Percentiles rank a stretch among this genome's conserved stretches.
Conservation (phyloP, 2,888 invertebrate species). For the Autographa pulchrina region DNA sequence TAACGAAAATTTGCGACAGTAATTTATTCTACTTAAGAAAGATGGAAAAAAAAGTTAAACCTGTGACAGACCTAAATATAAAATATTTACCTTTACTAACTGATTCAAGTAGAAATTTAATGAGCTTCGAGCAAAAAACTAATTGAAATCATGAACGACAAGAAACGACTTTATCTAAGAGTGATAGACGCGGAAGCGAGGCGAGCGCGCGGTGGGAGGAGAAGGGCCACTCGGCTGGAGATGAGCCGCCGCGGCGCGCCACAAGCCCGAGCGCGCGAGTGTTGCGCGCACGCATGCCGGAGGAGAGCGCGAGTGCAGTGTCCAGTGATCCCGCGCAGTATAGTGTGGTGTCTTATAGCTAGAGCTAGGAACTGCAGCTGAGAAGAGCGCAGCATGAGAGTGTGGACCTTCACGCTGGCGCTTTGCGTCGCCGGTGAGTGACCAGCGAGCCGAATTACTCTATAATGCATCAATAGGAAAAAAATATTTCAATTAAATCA, state of each 20-base stretch:
- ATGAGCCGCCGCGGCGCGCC: not conserved
- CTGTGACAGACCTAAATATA: too few species aligned
- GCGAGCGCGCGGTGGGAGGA: not conserved
- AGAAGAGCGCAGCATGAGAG: slow-evolving; percentile 17
- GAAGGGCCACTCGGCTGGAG: not conserved
- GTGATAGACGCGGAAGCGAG: not conserved
- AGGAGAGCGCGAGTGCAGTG: slow-evolving; percentile 1
- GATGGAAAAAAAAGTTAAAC: too few species aligned
- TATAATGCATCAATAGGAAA: too few species aligned
- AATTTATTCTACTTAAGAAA: too few species aligned
- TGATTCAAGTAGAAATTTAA: too few species aligned
- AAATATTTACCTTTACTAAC: too few species aligned
- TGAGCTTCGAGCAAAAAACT: not conserved
- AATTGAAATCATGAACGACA: too few species aligned
- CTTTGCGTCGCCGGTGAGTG: slow-evolving; percentile 43
- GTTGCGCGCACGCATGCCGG: not conserved
- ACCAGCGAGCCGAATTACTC: not conserved
- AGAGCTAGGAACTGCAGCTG: not conserved
- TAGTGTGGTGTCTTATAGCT: slow-evolving; percentile 14
- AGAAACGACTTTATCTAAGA: not conserved
- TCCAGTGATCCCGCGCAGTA: not conserved
- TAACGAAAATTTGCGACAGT: too few species aligned
- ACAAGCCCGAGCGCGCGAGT: not conserved
- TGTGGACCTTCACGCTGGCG: slow-evolving; percentile 28
- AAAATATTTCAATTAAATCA: too few species aligned